Conservation (phyloP, 2,797 vertebrate species). For the Myotis planiceps region DNA sequence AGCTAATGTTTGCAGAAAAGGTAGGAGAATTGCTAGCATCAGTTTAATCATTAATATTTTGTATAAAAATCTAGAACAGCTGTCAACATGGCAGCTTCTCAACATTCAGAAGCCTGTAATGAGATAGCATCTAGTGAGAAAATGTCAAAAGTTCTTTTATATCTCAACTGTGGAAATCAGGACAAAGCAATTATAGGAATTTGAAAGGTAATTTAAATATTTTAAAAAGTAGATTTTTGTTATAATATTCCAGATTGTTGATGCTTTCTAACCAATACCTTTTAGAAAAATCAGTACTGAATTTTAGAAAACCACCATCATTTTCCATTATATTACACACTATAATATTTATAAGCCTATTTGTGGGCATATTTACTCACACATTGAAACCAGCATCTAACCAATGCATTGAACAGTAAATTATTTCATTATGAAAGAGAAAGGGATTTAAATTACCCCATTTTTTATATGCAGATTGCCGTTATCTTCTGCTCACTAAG, state of each 20-base stretch:
- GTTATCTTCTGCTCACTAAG: neutral
- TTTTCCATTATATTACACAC: neutral
- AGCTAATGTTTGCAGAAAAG: neutral
- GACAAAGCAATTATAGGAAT: neutral
- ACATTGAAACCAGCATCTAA: neutral
- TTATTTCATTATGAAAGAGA: neutral
- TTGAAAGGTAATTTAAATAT: neutral
- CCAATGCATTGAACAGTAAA: neutral
- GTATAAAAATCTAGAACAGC: neutral
- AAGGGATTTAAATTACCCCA: neutral
- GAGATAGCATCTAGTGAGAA: neutral
- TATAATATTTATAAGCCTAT: neutral
- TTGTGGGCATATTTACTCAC: neutral
- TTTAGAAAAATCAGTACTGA: neutral
- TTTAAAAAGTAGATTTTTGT: neutral
- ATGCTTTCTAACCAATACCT: neutral
- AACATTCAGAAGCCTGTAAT: neutral
- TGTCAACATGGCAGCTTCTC: neutral
- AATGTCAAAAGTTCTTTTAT: neutral
- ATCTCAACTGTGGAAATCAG: neutral
- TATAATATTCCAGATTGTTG: neutral
- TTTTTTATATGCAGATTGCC: neutral
- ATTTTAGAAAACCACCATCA: neutral
- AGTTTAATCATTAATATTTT: conserved; percentile 6
- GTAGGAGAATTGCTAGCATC: neutral